Conservation (phyloP, 2,888 invertebrate genomes). For the Pammene aurita region DNA sequence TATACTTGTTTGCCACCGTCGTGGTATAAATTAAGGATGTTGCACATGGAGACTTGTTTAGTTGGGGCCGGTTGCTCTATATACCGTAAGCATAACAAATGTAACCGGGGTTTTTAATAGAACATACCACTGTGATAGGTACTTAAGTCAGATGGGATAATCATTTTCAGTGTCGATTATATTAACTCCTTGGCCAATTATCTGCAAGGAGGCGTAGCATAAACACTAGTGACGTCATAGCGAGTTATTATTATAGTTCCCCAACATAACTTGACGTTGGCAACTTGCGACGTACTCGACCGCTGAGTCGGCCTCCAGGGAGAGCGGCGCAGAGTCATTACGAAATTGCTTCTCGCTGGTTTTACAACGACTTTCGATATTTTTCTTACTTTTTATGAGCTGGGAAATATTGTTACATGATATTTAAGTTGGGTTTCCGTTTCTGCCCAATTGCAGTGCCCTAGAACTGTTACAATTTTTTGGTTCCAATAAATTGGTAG, state of each 20-base stretch:
- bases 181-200: no score
- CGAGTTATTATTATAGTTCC: constrained; percentile 15
- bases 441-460: not conserved
- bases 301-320: not conserved
- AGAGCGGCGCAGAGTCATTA: constrained; percentile 15
- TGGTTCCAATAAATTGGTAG: no score
- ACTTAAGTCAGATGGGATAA: no score
- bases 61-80: no score
- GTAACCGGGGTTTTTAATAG: no score
- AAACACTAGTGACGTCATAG: not conserved
- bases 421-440: not conserved
- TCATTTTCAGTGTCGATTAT: no score
- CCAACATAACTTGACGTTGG: constrained; percentile 3
- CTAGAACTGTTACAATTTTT: no score
- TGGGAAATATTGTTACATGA: not conserved
- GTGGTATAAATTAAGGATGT: no score
- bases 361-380: not conserved
- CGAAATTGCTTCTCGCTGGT: constrained; percentile 19
- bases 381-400: not conserved
- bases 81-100: no score
- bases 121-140: no score
- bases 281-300: constrained; percentile 15
- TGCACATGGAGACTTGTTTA: no score
- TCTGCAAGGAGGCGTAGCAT: not conserved
- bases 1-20: no score